Evolutionary conservation across 2,888 invertebrate species (phyloP), one percentile per base, ranked within the genome.

Genomic region (Polia nebulosa): DNA sequence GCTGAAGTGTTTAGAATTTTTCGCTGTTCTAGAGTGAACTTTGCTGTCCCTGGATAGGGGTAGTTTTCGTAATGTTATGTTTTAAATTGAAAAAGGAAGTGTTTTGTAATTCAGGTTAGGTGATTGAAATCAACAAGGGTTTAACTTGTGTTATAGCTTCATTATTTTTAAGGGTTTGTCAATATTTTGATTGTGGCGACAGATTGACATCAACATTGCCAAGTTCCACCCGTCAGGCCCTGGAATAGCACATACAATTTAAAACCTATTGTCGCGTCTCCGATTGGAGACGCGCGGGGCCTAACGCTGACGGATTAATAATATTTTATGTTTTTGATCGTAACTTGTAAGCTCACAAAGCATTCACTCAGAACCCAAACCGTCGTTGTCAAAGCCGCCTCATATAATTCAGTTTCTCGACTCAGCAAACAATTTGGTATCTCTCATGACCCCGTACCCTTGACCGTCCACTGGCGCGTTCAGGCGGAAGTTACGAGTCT

Each of bases 371-470:
- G 20, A 9, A 4, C 22, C 27, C 20, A 60, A 34, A 20, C 8
- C 20, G 2, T 6, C 13, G 13, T 25, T 11, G 41, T 25, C 3
- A 22, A 69, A 69, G 39, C 58, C 9, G 20, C 9, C 39, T 13
- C 7, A 32, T 41, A 44, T 34, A 51, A 25, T 32, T 29, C 39
- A 29, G 15, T 39, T 6, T 67, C 29, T 20, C 69, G 49, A 47
- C 34, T 69, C 60, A 76, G 76, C 45, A 39, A 47, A 45, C 52
- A 57, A 60, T 57, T 34, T 32, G 17, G 4, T 63, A 62, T 71
- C 58, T 58, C 39, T 57, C 34, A 36, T 36, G 60, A 34, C 47
- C 68, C 41, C 52, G 73, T 60, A 72, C 56, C 74, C 78, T 65
- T 60, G 76, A 59, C 78, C 59, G 51, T 51, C 36, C 27, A 11